Evolutionary conservation across 2,888 invertebrate genomes (phyloP), one percentile per base, ranked within the genome.

Genomic region (Monoplex corrugatus): DNA sequence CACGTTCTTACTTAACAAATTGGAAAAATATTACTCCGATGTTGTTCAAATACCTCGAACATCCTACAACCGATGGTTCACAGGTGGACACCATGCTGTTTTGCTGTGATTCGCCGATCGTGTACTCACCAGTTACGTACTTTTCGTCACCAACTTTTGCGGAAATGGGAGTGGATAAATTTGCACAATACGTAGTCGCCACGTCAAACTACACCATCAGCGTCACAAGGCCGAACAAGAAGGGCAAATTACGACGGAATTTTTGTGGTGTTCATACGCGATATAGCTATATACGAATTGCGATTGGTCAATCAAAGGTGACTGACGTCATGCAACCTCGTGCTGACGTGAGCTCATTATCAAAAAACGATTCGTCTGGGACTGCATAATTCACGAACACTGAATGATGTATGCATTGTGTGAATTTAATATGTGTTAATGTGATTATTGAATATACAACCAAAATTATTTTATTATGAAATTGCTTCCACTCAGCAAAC

Each of bases 81-180:
- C 38, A 32, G 63, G 44, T 88, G 88, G 83, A 63, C 87, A 91
- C 89, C 91, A 90, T 92, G 93, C 93, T 93, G 92, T 93, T 92
- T 92, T 94, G 94, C 94, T 95, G 93, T 94, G 94, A 92, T 94
- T 95, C 94, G 94, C 93, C 94, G 94, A 94, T 93, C 93, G 94
- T 94, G 95, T 95, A 96, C 96, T 95, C 95, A 96, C 96, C 95
- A 95, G 98, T 98, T 98, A 98, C 98, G 98, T 98, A 98, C 98
- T 98, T 98, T 97, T 98, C 98, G 98, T 98, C 98, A 98, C 98
- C 97, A 97, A 97, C 97, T 98, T 98, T 98, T 98, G 98, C 98
- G 97, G 98, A 98, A 97, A 98, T 98, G 97, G 98, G 98, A 98
- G 97, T 98, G 98, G 98, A 98, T 97, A 98, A 98, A 97, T 97